Evolutionary conservation across 2,888 invertebrate genomes (phyloP).

Genomic region (Adineta ricciae): DNA sequence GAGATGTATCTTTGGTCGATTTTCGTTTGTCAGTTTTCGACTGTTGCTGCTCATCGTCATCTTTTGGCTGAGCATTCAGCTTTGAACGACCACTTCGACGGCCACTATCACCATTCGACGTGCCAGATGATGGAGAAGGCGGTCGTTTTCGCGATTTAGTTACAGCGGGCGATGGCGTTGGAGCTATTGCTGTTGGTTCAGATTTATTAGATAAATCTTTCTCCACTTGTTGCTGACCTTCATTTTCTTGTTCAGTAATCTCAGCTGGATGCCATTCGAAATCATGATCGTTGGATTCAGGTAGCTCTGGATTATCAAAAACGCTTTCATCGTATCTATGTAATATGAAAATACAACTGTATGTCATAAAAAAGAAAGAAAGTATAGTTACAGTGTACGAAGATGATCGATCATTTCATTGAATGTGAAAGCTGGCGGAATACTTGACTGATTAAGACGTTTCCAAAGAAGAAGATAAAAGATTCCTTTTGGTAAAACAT

Average conservation of each 20-base stretch:
- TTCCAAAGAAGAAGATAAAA: conserved; percentile 16
- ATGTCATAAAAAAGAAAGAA: background rate
- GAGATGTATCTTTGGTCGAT: background rate
- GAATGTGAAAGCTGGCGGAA: background rate
- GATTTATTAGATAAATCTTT: background rate
- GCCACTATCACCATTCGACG: background rate
- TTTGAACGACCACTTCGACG: background rate
- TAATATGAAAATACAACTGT: background rate
- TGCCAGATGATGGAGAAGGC: background rate
- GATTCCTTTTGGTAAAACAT: background rate
- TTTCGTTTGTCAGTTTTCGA: background rate
- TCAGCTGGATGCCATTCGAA: background rate
- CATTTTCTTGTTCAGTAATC: background rate
- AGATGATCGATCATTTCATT: conserved; percentile 21
- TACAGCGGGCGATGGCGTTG: background rate
- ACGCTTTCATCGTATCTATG: conserved; percentile 19
- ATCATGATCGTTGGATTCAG: background rate
- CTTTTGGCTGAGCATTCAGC: background rate
- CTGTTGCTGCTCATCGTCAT: background rate
- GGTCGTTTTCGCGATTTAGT: background rate
- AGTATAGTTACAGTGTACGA: background rate
- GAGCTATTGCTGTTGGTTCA: background rate
- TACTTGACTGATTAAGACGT: background rate
- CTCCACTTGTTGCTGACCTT: background rate
- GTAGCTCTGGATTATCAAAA: conserved; percentile 19